Conservation (phyloP, 2,113 vertebrate species). For the Stegostoma tigrinum region DNA sequence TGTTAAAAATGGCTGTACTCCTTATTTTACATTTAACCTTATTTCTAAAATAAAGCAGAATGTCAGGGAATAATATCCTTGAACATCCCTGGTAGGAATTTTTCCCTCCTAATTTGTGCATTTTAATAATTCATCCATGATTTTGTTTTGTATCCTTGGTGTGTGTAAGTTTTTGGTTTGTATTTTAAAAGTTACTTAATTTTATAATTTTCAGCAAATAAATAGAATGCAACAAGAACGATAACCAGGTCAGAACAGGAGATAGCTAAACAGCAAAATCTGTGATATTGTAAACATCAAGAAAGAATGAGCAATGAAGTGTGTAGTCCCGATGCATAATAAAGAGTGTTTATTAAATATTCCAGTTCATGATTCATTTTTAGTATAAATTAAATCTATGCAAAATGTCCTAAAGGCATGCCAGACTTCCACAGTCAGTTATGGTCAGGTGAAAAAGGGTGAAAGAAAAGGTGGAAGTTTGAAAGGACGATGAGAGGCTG, state of each 20-base stretch:
- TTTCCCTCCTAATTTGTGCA: not conserved
- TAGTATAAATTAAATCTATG: not conserved
- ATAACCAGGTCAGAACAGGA: constrained; percentile 28
- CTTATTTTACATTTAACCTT: not conserved
- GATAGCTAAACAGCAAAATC: constrained; percentile 3
- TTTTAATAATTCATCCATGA: not conserved
- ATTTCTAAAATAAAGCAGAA: not conserved
- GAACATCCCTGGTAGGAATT: not conserved
- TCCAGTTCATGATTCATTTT: not conserved
- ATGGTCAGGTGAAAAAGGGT: not conserved
- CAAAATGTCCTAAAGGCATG: not conserved
- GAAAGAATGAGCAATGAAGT: not conserved
- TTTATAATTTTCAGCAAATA: constrained; percentile 37
- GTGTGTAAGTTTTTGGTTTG: not conserved
- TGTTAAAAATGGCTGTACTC: not conserved
- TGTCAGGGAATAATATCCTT: not conserved
- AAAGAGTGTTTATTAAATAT: constrained; percentile 26
- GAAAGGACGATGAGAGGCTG: not conserved
- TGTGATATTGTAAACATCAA: not conserved
- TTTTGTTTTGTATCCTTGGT: not conserved
- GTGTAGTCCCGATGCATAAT: constrained; percentile 19
- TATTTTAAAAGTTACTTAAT: not conserved
- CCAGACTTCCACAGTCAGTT: not conserved
- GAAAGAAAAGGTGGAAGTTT: not conserved
- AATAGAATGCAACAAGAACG: constrained; percentile 8